phyloP scores from a whole-genome alignment of 1,140 invertebrate genomes.

The Scaptomyza pallida region DNA sequence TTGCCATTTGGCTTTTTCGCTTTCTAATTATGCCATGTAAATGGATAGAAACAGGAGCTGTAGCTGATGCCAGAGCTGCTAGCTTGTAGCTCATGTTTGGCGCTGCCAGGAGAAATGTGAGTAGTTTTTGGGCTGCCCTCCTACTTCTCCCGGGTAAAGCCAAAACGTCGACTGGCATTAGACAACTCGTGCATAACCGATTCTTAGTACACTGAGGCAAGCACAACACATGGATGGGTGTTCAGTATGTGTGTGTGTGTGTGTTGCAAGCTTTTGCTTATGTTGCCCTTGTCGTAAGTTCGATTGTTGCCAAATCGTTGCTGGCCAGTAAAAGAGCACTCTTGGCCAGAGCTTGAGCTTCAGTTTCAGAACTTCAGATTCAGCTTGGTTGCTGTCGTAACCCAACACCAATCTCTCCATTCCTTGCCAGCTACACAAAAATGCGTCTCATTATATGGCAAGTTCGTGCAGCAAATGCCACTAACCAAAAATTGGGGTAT shows the following conservation, averaged over 20 bases:
- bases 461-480: conserved; percentile 24
- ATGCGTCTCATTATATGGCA: conserved; percentile 56
- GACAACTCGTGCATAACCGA: conserved; percentile 73
- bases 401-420: conserved; percentile 13
- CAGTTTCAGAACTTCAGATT: background rate
- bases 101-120: conserved; percentile 6
- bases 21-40: conserved; percentile 75
- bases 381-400: conserved; percentile 8
- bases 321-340: background rate
- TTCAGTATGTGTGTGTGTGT: background rate
- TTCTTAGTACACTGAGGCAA: conserved; percentile 10
- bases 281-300: background rate
- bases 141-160: conserved; percentile 3
- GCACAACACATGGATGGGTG: background rate
- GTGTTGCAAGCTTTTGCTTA: too few species aligned
- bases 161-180: conserved; percentile 55
- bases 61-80: background rate
- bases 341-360: background rate
- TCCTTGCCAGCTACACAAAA: conserved; percentile 13
- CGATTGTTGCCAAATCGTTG: conserved; percentile 19
- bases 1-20: conserved; percentile 47
- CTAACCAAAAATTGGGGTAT: conserved; percentile 20
- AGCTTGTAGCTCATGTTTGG: background rate
- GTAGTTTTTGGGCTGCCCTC: too few species aligned
- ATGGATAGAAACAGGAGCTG: conserved; percentile 44